Evolutionary conservation across 2,113 vertebrate species (phyloP).

Genomic region (Dicentrarchus labrax): DNA sequence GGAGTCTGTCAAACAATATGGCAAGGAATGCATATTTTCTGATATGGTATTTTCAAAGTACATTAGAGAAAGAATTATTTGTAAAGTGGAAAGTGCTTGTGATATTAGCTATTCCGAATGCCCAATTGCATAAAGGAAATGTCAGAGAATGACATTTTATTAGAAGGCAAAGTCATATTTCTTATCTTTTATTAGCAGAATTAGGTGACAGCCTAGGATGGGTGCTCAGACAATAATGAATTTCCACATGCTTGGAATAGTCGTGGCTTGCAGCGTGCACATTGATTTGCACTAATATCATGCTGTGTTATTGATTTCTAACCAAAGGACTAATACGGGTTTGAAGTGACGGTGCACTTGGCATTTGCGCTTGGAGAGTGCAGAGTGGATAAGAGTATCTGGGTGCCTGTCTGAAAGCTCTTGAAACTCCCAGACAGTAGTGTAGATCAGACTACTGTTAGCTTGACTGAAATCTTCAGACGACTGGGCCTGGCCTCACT

Average conservation of each 20-base stretch:
- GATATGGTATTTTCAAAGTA: conserved; percentile 78
- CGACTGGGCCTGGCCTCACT: conserved; percentile 59
- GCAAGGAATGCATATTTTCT: conserved; percentile 49
- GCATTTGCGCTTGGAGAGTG: conserved; percentile 73
- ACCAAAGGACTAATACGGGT: conserved; percentile 79
- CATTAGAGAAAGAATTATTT: conserved; percentile 71
- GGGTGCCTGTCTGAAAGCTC: conserved; percentile 70
- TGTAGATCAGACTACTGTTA: conserved; percentile 74
- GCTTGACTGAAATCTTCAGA: conserved; percentile 69
- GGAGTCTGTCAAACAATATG: conserved; percentile 44
- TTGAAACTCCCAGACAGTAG: conserved; percentile 71
- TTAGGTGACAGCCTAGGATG: conserved; percentile 75
- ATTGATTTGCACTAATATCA: conserved; percentile 82
- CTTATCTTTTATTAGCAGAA: conserved; percentile 81
- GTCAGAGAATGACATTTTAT: conserved; percentile 84
- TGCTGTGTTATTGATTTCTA: conserved; percentile 82
- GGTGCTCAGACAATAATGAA: conserved; percentile 73
- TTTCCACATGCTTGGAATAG: conserved; percentile 75
- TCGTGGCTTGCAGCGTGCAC: conserved; percentile 69
- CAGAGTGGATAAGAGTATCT: conserved; percentile 69
- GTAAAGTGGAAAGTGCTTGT: conserved; percentile 65
- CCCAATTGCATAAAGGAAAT: conserved; percentile 80
- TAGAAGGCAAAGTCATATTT: conserved; percentile 76
- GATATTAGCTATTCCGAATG: conserved; percentile 70
- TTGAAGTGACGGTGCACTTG: conserved; percentile 79